A percentile compares a stretch with the other conserved stretches of the same genome.
Evolutionary conservation across 2,113 vertebrate species (phyloP).

Genomic region (Tyto alba): DNA sequence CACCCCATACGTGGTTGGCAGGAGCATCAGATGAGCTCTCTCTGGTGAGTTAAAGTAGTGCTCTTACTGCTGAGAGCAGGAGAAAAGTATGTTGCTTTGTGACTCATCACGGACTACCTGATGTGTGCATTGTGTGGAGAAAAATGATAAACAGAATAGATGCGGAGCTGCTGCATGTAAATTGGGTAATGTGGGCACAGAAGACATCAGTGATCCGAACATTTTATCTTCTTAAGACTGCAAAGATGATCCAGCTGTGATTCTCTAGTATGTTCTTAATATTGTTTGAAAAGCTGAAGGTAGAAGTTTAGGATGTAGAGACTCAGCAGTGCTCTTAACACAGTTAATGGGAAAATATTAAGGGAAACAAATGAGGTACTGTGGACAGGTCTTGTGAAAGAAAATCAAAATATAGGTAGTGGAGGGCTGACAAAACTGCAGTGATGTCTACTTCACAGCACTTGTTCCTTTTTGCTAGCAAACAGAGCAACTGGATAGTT

Average conservation of each 20-base stretch:
- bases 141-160: not conserved
- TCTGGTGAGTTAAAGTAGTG: not conserved
- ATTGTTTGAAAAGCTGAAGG: not conserved
- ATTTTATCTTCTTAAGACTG: not conserved
- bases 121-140: not conserved
- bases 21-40: not conserved
- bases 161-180: not conserved
- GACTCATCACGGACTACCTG: not conserved
- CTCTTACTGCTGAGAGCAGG: not conserved
- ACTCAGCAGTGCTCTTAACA: not conserved
- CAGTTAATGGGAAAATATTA: not conserved
- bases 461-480: not conserved
- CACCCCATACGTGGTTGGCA: not conserved
- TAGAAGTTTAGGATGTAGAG: not conserved
- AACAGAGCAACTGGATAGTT: not conserved
- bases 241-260: not conserved
- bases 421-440: not conserved
- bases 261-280: not conserved
- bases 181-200: not conserved
- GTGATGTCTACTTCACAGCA: not conserved
- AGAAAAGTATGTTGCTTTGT: not conserved
- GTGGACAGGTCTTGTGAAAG: not conserved
- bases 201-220: not conserved
- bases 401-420: not conserved
- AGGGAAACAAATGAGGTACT: not conserved